phyloP scores from a whole-genome alignment of 2,888 invertebrate species.

The Drosophila mercatorum region DNA sequence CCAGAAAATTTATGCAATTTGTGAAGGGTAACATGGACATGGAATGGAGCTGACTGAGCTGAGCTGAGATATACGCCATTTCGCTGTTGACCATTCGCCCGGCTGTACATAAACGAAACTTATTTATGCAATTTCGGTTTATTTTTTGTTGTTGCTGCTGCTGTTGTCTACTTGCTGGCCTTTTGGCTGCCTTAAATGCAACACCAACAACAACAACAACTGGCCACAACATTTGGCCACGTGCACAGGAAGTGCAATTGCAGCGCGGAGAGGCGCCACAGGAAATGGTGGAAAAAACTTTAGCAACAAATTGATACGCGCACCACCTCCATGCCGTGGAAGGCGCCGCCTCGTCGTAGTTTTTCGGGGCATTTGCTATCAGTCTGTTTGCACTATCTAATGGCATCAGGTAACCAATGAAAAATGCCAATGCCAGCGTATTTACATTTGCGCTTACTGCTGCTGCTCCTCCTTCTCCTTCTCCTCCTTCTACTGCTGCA shows the following conservation, averaged over 20 bases:
- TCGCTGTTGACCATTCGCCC: constrained; percentile 50
- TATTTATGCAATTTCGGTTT: constrained; percentile 68
- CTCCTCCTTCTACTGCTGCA: not conserved
- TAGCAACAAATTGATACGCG: constrained; percentile 67
- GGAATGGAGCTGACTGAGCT: constrained; percentile 33
- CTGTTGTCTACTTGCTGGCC: constrained; percentile 28
- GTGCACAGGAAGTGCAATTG: constrained; percentile 56
- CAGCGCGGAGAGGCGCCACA: constrained; percentile 16
- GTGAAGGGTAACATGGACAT: constrained; percentile 18
- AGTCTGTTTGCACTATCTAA: constrained; percentile 69
- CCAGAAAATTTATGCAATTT: constrained; percentile 61
- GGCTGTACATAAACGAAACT: constrained; percentile 60
- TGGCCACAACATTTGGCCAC: constrained; percentile 34
- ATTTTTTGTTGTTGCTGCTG: constrained; percentile 33
- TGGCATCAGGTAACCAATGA: constrained; percentile 72
- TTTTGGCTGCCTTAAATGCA: constrained; percentile 43
- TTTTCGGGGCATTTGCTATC: constrained; percentile 37
- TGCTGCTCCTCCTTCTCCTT: constrained; percentile 8
- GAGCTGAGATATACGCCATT: constrained; percentile 62
- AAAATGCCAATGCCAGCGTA: constrained; percentile 58
- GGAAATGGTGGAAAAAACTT: constrained; percentile 50
- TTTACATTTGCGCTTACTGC: constrained; percentile 67
- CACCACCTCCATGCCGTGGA: constrained; percentile 8
- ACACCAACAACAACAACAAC: constrained; percentile 16
- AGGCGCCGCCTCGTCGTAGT: constrained; percentile 11